Evolutionary conservation across 92 coral and sea anemone genomes (phyloP).

Genomic region (Metridium senile): DNA sequence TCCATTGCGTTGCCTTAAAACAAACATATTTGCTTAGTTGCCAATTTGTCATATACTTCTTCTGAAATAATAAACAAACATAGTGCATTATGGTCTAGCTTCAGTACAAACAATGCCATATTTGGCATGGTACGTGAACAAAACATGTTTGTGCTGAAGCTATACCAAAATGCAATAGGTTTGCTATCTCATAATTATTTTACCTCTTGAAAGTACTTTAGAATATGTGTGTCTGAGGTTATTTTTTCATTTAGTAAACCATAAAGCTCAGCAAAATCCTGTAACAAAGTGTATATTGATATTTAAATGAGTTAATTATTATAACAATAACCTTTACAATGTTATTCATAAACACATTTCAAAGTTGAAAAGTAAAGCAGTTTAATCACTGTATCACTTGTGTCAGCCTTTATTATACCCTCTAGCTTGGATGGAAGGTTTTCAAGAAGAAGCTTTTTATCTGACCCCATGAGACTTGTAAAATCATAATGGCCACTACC

Average conservation of each 20-base stretch:
- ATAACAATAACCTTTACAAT: too few species aligned
- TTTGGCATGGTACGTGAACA: too few species aligned
- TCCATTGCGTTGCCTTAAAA: too few species aligned
- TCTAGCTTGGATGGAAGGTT: conserved; percentile 43
- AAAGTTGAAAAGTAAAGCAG: not conserved
- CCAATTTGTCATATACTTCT: too few species aligned
- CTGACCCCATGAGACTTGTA: conserved; percentile 70
- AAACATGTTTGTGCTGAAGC: too few species aligned
- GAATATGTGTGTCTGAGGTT: conserved; percentile 54
- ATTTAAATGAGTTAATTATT: not conserved
- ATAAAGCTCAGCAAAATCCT: conserved; percentile 56
- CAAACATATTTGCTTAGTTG: too few species aligned
- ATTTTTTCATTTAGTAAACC: conserved; percentile 8
- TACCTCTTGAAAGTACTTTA: too few species aligned
- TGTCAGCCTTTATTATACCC: conserved; percentile 16
- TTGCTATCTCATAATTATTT: too few species aligned
- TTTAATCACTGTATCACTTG: conserved; percentile 34
- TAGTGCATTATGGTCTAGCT: too few species aligned
- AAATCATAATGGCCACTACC: conserved; percentile 58
- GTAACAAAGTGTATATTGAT: conserved; percentile 46
- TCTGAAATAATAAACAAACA: too few species aligned
- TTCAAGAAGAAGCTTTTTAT: conserved; percentile 55
- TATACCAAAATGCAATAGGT: too few species aligned
- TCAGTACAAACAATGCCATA: too few species aligned
- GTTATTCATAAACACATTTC: not conserved